Percentiles rank a stretch among this genome's conserved stretches.
Conservation (phyloP, 2,797 vertebrate species). For the Triplophysa bombifrons region DNA sequence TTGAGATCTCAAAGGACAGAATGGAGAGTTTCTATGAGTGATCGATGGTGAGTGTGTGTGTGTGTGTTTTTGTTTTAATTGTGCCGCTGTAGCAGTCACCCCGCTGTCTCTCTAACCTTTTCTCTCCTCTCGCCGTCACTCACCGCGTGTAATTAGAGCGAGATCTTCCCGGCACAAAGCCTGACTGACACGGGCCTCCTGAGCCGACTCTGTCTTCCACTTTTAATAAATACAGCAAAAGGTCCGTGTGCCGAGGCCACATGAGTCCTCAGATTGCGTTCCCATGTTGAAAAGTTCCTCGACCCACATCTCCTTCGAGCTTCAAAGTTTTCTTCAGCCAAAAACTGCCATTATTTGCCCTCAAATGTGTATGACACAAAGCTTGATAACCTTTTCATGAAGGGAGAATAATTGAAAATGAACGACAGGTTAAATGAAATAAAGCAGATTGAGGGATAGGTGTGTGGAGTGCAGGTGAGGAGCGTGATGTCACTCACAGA, state of each 20-base stretch:
- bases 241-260: slow-evolving; percentile 10
- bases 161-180: slow-evolving; percentile 33
- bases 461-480: neutral
- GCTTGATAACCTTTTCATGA: neutral
- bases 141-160: slow-evolving; percentile 35
- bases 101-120: slow-evolving; percentile 19
- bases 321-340: slow-evolving; percentile 26
- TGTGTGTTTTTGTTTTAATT: slow-evolving; percentile 45
- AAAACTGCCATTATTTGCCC: neutral
- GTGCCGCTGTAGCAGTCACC: slow-evolving; percentile 21
- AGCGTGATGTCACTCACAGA: neutral
- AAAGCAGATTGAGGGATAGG: neutral
- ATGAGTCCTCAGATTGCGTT: neutral
- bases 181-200: slow-evolving; percentile 52
- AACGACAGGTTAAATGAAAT: neutral
- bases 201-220: slow-evolving; percentile 40
- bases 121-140: neutral
- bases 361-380: neutral
- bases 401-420: neutral
- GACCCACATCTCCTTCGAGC: neutral
- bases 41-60: slow-evolving; percentile 26
- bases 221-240: slow-evolving; percentile 3
- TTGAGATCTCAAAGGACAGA: slow-evolving; percentile 29
- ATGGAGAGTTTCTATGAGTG: slow-evolving; percentile 35
- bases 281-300: neutral